phyloP scores from a whole-genome alignment of 2,113 vertebrate species.

The Anolis carolinensis region DNA sequence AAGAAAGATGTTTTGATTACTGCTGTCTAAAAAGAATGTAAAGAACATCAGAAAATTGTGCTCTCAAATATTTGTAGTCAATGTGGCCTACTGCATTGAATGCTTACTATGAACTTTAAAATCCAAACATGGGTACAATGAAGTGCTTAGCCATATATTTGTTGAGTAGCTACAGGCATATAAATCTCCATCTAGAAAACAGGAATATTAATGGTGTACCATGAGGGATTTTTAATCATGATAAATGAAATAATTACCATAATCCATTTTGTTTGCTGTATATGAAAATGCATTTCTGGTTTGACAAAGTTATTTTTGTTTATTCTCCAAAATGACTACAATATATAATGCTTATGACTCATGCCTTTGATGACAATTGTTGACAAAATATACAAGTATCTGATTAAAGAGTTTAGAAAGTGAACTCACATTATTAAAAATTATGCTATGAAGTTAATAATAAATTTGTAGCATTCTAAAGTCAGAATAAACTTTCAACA shows the following conservation, averaged over 20 bases:
- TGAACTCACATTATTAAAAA: not conserved
- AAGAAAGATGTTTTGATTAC: not conserved
- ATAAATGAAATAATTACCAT: constrained; percentile 6
- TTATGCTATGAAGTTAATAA: not conserved
- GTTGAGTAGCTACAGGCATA: not conserved
- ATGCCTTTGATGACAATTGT: not conserved
- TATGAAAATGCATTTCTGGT: not conserved
- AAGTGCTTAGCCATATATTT: not conserved
- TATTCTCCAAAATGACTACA: not conserved
- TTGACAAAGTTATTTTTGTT: not conserved
- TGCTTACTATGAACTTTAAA: not conserved
- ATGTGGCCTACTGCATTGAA: not conserved
- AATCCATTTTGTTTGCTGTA: not conserved
- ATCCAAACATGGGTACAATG: not conserved
- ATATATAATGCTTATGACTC: not conserved
- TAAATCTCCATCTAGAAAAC: not conserved
- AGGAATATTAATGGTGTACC: not conserved
- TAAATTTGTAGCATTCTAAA: not conserved
- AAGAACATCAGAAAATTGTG: not conserved
- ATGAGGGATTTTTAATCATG: not conserved
- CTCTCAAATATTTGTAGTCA: not conserved
- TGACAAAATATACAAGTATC: not conserved
- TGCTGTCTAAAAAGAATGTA: not conserved
- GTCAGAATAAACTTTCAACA: not conserved
- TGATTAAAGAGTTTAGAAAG: not conserved